Conservation (phyloP, 1,140 invertebrate species). For the Drosophila kepulauana region DNA sequence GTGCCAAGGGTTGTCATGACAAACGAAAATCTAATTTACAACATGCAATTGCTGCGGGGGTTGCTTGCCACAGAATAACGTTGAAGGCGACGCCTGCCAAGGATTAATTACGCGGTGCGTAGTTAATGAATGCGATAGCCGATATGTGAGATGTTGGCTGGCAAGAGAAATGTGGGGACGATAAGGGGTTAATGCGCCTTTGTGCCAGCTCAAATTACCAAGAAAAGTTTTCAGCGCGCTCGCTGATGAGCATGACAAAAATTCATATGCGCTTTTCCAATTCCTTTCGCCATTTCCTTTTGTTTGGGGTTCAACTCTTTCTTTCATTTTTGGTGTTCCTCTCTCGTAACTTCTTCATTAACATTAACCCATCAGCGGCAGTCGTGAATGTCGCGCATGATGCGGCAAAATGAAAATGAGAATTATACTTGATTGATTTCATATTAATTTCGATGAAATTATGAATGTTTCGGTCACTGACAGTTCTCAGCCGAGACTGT, state of each 20-base stretch:
- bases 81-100: conserved; percentile 24
- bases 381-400: conserved; percentile 49
- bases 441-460: conserved; percentile 73
- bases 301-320: neutral
- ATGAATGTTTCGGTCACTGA: conserved; percentile 52
- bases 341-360: conserved; percentile 73
- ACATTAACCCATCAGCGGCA: conserved; percentile 37
- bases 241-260: conserved; percentile 65
- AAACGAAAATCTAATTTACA: conserved; percentile 80
- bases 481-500: conserved; percentile 1
- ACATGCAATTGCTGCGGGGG: conserved; percentile 73
- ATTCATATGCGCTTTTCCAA: conserved; percentile 40
- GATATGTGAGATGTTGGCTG: neutral
- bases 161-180: conserved; percentile 15
- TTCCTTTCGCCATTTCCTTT: conserved; percentile 28
- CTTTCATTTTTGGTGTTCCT: no score
- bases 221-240: conserved; percentile 33
- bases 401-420: conserved; percentile 51
- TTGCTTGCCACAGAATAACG: conserved; percentile 16
- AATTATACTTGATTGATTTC: conserved; percentile 79
- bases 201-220: conserved; percentile 73
- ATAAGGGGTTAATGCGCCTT: conserved; percentile 76
- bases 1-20: conserved; percentile 72
- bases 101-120: conserved; percentile 75
- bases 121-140: conserved; percentile 72